Evolutionary conservation across 2,113 vertebrate species (phyloP), one percentile per base, ranked within the genome.

Genomic region (Dasyornis broadbenti): DNA sequence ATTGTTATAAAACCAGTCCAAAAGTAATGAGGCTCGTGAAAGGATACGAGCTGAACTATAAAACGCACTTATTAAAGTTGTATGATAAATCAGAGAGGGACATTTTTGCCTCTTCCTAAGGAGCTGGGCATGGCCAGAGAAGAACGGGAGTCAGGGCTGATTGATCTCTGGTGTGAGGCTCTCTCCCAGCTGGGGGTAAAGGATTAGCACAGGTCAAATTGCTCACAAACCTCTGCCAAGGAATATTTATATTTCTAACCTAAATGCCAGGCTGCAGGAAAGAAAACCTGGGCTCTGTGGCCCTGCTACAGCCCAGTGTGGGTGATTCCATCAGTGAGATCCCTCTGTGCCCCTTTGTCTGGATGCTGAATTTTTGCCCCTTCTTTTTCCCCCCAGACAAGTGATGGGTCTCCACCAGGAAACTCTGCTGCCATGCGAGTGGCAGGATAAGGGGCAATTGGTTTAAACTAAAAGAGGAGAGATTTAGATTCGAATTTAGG

Each of bases 21-120:
- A 96, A 97, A 96, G n/a, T 96, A 96, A 98, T 63, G 92, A 97
- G 68, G 35, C 65, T 94, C 63, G 1, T 93, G 96, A 97, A 97
- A 96, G 73, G 90, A 90, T 86, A 94, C 60, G 92, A 94, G 95
- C 96, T 60, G 40, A 73, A 28, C 77, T 61, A 72, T 97, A 96
- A 98, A 97, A 94, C 35, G 53, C 40, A 49, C 84, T 95, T 96
- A 96, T 95, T 89, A 86, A 73, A 95, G 91, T 42, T 90, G 82
- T 47, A 66, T 94, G 94, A 94, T 95, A 96, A 96, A 96, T 96
- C 92, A 86, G 26, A 33, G 73, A 60, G 82, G 75, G 90, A 71
- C 47, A 49, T 2, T 64, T 80, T 93, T 72, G 89, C 80, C 82
- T 92, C 87, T 94, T 95, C 66, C 61, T 69, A 26, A 72, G 91